phyloP scores from a whole-genome alignment of 2,888 invertebrate species.

The Caenorhabditis panamensis region DNA sequence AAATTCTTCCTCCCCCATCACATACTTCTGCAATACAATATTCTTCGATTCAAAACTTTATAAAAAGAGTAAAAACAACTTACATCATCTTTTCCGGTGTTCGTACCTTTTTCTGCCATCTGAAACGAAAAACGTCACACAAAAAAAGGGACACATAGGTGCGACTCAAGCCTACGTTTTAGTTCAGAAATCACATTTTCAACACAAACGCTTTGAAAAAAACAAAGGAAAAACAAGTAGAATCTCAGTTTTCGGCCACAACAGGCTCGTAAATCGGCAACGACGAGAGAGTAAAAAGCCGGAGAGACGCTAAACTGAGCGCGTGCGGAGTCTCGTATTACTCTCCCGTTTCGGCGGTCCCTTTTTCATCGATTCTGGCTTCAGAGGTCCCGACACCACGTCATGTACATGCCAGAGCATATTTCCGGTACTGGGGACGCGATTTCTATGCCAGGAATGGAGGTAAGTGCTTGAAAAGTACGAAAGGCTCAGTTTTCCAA shows the following conservation, averaged over 20 bases:
- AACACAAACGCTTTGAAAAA: background rate
- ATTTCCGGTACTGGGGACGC: constrained; percentile 66
- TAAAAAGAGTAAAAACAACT: constrained; percentile 1
- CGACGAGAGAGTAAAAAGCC: constrained; percentile 19
- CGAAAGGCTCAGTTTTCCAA: background rate
- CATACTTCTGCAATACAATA: constrained; percentile 65
- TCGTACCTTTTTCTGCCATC: constrained; percentile 25
- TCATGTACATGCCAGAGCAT: constrained; percentile 70
- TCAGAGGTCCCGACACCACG: background rate
- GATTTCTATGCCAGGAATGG: constrained; percentile 33
- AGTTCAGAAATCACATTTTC: background rate
- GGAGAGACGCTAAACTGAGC: constrained; percentile 33
- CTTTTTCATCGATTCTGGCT: constrained; percentile 22
- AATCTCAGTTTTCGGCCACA: constrained; percentile 19
- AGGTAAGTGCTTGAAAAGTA: constrained; percentile 7
- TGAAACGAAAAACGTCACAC: constrained; percentile 16
- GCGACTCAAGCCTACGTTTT: background rate
- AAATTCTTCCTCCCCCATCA: constrained; percentile 73
- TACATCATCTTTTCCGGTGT: constrained; percentile 29
- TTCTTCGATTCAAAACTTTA: background rate
- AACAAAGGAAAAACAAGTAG: constrained; percentile 5
- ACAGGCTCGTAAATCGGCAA: constrained; percentile 58
- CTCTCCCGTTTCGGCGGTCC: constrained; percentile 1
- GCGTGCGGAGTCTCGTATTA: constrained; percentile 30
- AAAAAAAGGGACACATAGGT: background rate